These are phyloP conservation scores for Chamaetylas fuelleborni DNA, from an alignment of 2,113 vertebrate species.

Conservation along the genomic window DNA sequence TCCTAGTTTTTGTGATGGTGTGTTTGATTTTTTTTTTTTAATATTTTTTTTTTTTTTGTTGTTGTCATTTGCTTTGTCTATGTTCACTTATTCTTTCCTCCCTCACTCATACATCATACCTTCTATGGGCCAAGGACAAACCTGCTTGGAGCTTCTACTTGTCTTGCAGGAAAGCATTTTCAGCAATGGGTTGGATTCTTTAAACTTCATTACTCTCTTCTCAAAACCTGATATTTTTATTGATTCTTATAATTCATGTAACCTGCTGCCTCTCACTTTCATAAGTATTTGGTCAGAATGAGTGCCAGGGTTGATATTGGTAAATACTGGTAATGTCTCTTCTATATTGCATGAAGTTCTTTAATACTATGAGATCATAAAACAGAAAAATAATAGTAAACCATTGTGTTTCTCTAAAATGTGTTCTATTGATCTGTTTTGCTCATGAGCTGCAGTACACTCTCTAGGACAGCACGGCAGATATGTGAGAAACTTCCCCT, in stretches of 20 bases:
- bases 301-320: not conserved
- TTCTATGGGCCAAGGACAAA: not conserved
- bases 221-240: not conserved
- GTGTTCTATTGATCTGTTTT: not conserved
- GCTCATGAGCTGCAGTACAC: not conserved
- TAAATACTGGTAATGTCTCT: not conserved
- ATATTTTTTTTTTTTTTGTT: not conserved
- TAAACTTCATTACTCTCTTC: not conserved
- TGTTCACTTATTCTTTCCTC: not conserved
- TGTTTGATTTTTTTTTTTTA: no score
- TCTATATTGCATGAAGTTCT: not conserved
- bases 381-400: not conserved
- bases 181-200: not conserved
- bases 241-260: not conserved
- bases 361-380: not conserved
- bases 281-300: not conserved
- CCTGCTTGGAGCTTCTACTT: not conserved
- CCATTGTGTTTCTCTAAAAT: not conserved
- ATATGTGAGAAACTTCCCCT: not conserved
- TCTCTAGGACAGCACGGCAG: not conserved
- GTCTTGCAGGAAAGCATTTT: not conserved
- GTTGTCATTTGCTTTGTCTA: not conserved
- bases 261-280: not conserved
- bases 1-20: not conserved
- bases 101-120: rapidly evolving